Conservation (phyloP, 2,113 vertebrate genomes). For the Anoplopoma fimbria region DNA sequence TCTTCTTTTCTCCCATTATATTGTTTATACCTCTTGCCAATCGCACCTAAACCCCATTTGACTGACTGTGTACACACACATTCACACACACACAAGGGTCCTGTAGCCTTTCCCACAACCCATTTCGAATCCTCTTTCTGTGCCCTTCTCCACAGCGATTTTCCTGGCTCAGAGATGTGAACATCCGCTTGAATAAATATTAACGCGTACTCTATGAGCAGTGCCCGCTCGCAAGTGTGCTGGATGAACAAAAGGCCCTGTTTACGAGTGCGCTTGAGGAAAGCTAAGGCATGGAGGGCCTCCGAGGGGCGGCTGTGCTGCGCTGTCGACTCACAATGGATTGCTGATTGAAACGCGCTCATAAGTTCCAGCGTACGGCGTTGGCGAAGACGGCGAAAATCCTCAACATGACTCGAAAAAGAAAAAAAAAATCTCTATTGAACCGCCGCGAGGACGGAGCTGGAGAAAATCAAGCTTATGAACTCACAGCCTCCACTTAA, state of each 20-base stretch:
- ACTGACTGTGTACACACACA: conserved; percentile 3
- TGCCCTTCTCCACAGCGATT: conserved; percentile 51
- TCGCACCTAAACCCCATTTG: conserved; percentile 53
- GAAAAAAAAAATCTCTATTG: conserved; percentile 37
- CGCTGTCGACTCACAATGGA: conserved; percentile 67
- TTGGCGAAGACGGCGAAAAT: conserved; percentile 7
- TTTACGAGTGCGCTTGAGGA: conserved; percentile 69
- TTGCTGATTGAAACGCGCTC: conserved; percentile 77
- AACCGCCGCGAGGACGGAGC: conserved; percentile 17
- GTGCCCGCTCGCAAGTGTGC: conserved; percentile 53
- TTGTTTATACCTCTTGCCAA: conserved; percentile 50
- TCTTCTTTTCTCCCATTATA: conserved; percentile 49
- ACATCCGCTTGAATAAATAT: conserved; percentile 76
- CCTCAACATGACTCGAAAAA: conserved; percentile 7
- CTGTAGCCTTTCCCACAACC: conserved; percentile 39
- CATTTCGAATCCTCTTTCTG: conserved; percentile 58
- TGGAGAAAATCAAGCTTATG: conserved; percentile 61
- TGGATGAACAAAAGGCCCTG: conserved; percentile 73
- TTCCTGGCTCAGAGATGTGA: conserved; percentile 44
- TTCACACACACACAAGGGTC: neutral
- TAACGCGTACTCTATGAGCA: conserved; percentile 66
- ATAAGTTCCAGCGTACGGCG: conserved; percentile 51
- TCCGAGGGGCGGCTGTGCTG: conserved; percentile 41
- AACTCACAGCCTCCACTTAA: conserved; percentile 75
- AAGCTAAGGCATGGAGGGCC: conserved; percentile 27